Evolutionary conservation across 2,113 vertebrate species (phyloP).

Genomic region (Pachycephala philippinensis): DNA sequence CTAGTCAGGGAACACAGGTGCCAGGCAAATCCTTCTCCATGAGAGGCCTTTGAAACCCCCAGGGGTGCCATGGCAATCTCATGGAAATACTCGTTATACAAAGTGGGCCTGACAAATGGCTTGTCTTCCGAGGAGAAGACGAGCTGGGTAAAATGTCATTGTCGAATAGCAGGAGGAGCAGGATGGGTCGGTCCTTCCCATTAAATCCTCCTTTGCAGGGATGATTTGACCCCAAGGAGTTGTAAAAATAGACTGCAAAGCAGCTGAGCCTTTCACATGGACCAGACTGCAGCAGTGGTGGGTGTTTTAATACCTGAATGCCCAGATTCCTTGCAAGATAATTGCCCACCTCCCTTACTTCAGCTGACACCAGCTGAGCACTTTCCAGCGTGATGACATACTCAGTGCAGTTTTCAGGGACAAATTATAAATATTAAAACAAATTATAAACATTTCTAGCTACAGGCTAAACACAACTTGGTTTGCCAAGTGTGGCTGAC

Average conservation of each 20-base stretch:
- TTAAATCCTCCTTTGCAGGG: not conserved
- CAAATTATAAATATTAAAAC: not conserved
- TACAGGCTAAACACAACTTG: not conserved
- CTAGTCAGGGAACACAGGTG: not conserved
- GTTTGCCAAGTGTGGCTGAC: not conserved
- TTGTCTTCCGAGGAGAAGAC: not conserved
- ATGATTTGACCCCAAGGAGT: not conserved
- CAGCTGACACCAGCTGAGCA: not conserved
- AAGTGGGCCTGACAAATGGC: not conserved
- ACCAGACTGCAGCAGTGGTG: not conserved
- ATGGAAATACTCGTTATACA: not conserved
- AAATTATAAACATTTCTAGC: conserved; percentile 5
- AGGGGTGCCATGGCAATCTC: not conserved
- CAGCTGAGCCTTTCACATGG: not conserved
- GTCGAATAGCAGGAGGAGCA: not conserved
- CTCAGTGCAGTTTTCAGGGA: not conserved
- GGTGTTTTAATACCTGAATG: not conserved
- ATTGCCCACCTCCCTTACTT: not conserved
- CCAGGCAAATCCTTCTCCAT: not conserved
- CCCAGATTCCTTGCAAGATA: not conserved
- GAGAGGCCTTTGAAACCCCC: not conserved
- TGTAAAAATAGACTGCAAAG: not conserved
- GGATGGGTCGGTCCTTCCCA: not conserved
- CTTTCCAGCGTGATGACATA: not conserved
- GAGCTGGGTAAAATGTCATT: not conserved